Evolutionary conservation across 2,797 vertebrate species (phyloP), one percentile per base, ranked within the genome.

Genomic region (Acanthurus leucopareius): DNA sequence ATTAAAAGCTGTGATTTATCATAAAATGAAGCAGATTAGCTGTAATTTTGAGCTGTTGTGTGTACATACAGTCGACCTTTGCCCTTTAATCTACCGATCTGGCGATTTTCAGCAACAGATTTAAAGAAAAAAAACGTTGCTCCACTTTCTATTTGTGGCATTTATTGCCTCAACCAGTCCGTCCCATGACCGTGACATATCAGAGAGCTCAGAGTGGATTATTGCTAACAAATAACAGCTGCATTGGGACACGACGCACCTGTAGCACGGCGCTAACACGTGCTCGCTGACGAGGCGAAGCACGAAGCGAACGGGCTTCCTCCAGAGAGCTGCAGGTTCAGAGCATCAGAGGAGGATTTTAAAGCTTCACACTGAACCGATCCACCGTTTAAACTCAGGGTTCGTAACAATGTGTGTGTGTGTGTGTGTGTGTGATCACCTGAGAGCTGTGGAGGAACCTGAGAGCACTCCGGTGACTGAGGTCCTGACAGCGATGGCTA

Each of bases 381-480:
- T 45, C 70, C 69, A 17, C 38, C 13, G 52, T 66, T 71, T 25
- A n/a, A n/a, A n/a, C n/a, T n/a, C n/a, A n/a, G 47, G 15, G 47
- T 48, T 10, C 58, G 73, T 59, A 61, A 42, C 38, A 5, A 10
- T 47, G 45, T 57, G 52, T 28, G 38, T 20, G 49, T 60, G 68
- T 47, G 65, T 44, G 44, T 62, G 22, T 63, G 74, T 60, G 66
- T 49, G 47, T 64, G 56, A 81, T 81, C 79, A 89, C 77, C 86
- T 82, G 86, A 88, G 84, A 84, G 79, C 86, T 69, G 77, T 48
- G 54, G 70, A 73, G 87, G 80, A 91, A 91, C 88, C 68, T 62
- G 89, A 89, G 85, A 89, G 77, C 32, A 0, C 76, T 54, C 57
- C 11, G 59, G 74, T 62, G 84, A 79, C 67, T 6, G 8, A 77